Percentiles rank a stretch among this genome's conserved stretches.
Conservation (phyloP, 2,888 invertebrate genomes). For the Ectobius pallidus region DNA sequence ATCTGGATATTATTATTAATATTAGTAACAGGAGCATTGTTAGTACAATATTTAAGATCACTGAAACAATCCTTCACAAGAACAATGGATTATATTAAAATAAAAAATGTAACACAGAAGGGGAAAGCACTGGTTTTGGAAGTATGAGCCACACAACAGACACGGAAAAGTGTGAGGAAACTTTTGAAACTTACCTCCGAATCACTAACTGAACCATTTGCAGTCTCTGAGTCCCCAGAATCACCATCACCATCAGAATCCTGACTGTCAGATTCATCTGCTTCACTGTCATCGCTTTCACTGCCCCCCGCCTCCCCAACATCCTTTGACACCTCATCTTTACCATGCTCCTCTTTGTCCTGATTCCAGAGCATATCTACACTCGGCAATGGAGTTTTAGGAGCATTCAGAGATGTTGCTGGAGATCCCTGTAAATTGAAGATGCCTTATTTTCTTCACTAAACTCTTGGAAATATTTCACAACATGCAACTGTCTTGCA, state of each 20-base stretch:
- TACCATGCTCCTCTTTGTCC: slow-evolving; percentile 26
- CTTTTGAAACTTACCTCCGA: slow-evolving; percentile 39
- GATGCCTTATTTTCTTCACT: too few relatives aligned
- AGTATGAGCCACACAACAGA: too few relatives aligned
- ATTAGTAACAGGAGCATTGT: too few relatives aligned
- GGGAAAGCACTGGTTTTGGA: too few relatives aligned
- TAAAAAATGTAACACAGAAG: too few relatives aligned
- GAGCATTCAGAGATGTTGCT: slow-evolving; percentile 42
- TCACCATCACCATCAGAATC: slow-evolving; percentile 36
- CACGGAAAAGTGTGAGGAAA: too few relatives aligned
- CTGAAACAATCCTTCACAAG: too few relatives aligned
- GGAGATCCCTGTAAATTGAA: slow-evolving; percentile 44
- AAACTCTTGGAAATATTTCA: too few relatives aligned
- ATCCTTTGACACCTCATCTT: slow-evolving; percentile 27
- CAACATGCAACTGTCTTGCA: too few relatives aligned
- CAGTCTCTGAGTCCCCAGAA: slow-evolving; percentile 57
- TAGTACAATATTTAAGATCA: too few relatives aligned
- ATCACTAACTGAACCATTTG: slow-evolving; percentile 48
- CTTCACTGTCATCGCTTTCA: slow-evolving; percentile 47
- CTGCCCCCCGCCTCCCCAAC: slow-evolving; percentile 35
- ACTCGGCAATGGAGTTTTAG: slow-evolving; percentile 34
- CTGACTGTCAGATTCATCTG: slow-evolving; percentile 62
- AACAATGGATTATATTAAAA: too few relatives aligned
- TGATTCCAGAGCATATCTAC: slow-evolving; percentile 35
- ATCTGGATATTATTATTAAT: too few relatives aligned